phyloP scores from a whole-genome alignment of 2,797 vertebrate genomes.

The Orientallactaga sibirica region DNA sequence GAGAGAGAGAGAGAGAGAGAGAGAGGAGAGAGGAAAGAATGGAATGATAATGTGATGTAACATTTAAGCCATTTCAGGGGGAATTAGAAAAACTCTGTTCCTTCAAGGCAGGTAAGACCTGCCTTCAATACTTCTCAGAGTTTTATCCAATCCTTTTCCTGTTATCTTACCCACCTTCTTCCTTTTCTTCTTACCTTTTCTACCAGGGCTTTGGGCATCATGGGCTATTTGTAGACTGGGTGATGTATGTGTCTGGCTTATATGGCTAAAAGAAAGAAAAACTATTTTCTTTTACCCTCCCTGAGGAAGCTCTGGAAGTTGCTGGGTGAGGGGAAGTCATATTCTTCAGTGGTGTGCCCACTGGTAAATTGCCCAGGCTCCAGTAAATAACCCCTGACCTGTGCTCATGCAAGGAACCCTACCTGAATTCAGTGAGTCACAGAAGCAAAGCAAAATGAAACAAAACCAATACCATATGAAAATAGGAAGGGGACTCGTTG shows the following conservation, averaged over 20 bases:
- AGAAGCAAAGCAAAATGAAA: no score
- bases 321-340: no score
- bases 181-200: not conserved
- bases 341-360: no score
- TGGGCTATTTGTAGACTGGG: slow-evolving; percentile 34
- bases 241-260: slow-evolving; percentile 19
- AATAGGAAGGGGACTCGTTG: no score
- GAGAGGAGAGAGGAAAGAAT: not conserved
- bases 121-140: slow-evolving; percentile 21
- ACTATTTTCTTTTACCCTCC: not conserved
- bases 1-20: no score
- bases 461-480: no score
- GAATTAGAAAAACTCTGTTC: slow-evolving; percentile 52
- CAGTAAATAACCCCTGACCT: no score
- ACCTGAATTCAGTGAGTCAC: no score
- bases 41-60: not conserved
- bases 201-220: not conserved
- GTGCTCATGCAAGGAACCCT: no score
- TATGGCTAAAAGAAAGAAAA: slow-evolving; percentile 18
- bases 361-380: no score
- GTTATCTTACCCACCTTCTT: not conserved
- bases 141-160: not conserved
- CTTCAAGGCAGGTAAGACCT: slow-evolving; percentile 42
- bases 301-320: no score
- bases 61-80: slow-evolving; percentile 16